Base-by-base conservation (phyloP, 2,797 vertebrate species). In the Diplodus puntazzo region DNA sequence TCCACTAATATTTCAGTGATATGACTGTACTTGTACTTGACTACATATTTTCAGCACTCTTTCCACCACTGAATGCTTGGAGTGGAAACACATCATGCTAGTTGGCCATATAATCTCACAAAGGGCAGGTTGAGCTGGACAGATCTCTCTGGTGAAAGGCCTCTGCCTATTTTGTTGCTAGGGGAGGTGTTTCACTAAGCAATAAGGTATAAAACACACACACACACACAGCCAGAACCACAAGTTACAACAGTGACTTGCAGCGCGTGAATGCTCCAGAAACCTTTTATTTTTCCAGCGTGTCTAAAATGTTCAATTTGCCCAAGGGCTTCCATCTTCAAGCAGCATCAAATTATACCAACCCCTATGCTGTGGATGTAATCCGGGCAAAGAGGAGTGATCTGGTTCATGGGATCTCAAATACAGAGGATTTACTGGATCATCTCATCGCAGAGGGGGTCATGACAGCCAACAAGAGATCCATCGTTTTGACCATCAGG, bases 331-430 rank as follows among this genome's bases (percentile, higher is more conserved):
- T 84, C 77, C 48, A 71, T 48, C 42, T 23, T 71, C 73, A 69
- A 7, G 62, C 42, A 1, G 23, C 59, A 59, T 73, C 76, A 34
- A 79, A 74, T 54, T 92, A 89, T 58, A 94, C 88, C 84, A 97
- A 96, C 80, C 94, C 95, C 0, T 95, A 96, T 0, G 93, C 95
- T 63, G 89, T 88, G 21, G 91, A 96, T 83, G 94, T 97, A 11
- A 87, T 97, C 57, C 91, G 73, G 69, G 89, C 62, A 20, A 95
- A 95, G 92, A 96, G 92, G 82, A 83, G 91, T 45, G 94, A 96
- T 82, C 83, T 96, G 25, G 79, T 93, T 43, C 88, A 92, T 87
- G 93, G 94, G 42, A 96, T 96, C 85, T 93, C 84, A 0, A 82
- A 94, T 42, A 94, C 94, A 0, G 95, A 95, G 12, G 84, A 83